Base-by-base conservation (phyloP, 2,888 invertebrate species). In the Apamea monoglypha region DNA sequence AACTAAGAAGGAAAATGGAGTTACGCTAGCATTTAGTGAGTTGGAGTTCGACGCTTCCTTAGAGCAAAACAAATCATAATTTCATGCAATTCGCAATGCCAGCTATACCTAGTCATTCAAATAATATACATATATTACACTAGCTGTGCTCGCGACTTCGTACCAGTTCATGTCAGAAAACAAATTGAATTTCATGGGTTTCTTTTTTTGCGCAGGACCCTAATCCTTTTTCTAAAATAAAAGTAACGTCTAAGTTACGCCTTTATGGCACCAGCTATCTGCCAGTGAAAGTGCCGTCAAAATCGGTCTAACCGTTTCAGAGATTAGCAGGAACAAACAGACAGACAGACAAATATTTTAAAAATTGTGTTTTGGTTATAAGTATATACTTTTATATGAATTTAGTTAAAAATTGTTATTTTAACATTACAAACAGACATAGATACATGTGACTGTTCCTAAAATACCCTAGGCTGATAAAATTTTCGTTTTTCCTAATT, bases 1-100 rank as follows among this genome's bases (percentile, higher is more conserved):
- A 25, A 12, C 5, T 12, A 56, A 76, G 25, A 29, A 59, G 40
- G 10, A 61, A 61, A 82, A 50, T 50, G 2, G 25, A 50, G 10
- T 40, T 61, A 59, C 10, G 18, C 29, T 56, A 36, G 29, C 1
- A 36, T 72, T 72, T 36, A 36, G 21, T 47, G 16, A n/a, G 1
- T 25, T 25, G 18, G 6, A 81, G 6, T 47, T 10, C 14, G 25
- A 40, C 47, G 59, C n/a, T 47, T 59, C n/a, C 16, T 29, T 56
- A 56, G 14, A 78, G 82, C 82, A 72, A 82, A 78, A 61, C 59
- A 32, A 78, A 75, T 61, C 50, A 74, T 53, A 5, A 75, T 75
- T 44, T 75, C 47, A 79, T 61, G 76, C 83, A 61, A 40, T 78
- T 59, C 44, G 21, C 59, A 36, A 59, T 59, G 59, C 32, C 32